Percentiles rank a stretch among this genome's conserved stretches.
These are phyloP conservation scores for Anthoptus insignis DNA, from an alignment of 2,888 invertebrate species.

Conservation along the genomic window DNA sequence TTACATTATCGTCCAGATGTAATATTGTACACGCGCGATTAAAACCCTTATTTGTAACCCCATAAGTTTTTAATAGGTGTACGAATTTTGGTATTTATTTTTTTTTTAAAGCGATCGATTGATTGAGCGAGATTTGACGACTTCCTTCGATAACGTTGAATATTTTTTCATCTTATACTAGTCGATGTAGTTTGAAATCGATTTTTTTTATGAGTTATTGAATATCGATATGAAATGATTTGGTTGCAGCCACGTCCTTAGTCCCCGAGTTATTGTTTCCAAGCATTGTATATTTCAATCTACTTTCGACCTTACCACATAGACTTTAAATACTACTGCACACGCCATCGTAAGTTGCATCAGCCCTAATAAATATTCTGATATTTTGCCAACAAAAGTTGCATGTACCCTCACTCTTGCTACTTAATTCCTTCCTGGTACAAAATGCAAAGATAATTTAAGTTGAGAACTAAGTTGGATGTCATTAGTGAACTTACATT, in stretches of 20 bases:
- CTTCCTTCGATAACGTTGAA: no score
- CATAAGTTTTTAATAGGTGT: no score
- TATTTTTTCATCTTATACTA: no score
- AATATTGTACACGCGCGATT: no score
- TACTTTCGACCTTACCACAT: background rate
- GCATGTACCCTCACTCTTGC: conserved; percentile 19
- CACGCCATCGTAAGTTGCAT: conserved; percentile 1
- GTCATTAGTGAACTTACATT: background rate
- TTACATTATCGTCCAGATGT: no score
- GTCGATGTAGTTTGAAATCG: no score
- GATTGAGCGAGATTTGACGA: no score
- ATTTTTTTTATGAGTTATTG: no score
- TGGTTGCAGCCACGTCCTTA: conserved; percentile 29
- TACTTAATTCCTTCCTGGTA: background rate
- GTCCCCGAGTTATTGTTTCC: conserved; percentile 11
- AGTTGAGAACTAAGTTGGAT: conserved; percentile 5
- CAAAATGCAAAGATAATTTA: conserved; percentile 10
- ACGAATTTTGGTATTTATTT: no score
- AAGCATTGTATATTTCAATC: background rate
- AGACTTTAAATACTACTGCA: background rate
- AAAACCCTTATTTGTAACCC: no score
- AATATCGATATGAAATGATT: no score
- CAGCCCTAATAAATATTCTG: conserved; percentile 12
- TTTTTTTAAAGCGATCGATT: no score
- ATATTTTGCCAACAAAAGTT: conserved; percentile 31